These are phyloP conservation scores for Mesorhabditis sp. DNA, from an alignment of 2,888 invertebrate species.

Conservation along the genomic window DNA sequence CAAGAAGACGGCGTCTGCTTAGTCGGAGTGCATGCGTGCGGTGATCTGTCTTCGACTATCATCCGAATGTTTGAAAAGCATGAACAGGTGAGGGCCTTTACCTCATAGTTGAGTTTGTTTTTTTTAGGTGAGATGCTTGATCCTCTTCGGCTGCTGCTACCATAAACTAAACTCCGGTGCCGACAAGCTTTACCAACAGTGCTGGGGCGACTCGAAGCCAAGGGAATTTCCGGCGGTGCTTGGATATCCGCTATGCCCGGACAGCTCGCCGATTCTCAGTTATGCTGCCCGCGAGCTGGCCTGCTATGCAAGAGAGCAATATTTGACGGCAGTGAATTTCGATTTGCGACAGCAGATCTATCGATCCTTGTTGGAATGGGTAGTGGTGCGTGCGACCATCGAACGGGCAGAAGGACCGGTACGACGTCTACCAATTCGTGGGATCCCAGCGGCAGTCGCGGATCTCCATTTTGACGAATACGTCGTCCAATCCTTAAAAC, in stretches of 20 bases:
- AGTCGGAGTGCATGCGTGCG: conserved; percentile 6
- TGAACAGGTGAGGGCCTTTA: neutral
- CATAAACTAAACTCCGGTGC: conserved; percentile 2
- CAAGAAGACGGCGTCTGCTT: neutral
- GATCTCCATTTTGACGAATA: neutral
- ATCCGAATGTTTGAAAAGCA: conserved; percentile 3
- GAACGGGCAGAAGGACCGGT: neutral
- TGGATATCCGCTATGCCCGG: neutral
- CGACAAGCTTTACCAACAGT: conserved; percentile 1
- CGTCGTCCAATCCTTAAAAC: neutral
- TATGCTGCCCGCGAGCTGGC: neutral
- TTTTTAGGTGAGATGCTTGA: neutral
- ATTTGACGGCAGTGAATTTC: neutral
- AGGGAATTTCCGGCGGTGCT: neutral
- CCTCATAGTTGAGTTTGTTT: too few relatives aligned
- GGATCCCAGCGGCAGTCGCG: neutral
- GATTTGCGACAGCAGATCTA: conserved; percentile 1
- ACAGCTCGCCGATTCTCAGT: neutral
- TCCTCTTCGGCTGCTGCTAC: conserved; percentile 1
- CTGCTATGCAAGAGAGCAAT: neutral
- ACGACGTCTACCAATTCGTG: neutral
- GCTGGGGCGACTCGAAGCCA: neutral
- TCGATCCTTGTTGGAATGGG: neutral
- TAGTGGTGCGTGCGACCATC: neutral
- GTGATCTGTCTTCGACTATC: neutral